Evolutionary conservation across 2,113 vertebrate genomes (phyloP).

Genomic region (mouse (Mus musculus)): GRCm39 chr1:183524501-183525000

Average conservation of each 20-base stretch:
- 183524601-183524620: background rate
- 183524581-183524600: background rate
- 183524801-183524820: background rate
- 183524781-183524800: background rate
- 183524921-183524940: accelerated
- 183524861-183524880: background rate
- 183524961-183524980: background rate
- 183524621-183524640: background rate
- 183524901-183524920: accelerated
- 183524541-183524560: background rate
- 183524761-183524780: background rate
- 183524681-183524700: background rate
- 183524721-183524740: background rate
- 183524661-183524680: background rate
- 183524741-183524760: background rate
- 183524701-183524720: background rate
- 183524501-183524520: background rate
- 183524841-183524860: background rate
- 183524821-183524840: background rate
- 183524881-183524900: background rate
- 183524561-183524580: background rate
- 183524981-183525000: background rate
- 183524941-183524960: background rate
- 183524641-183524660: background rate
- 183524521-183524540: background rate